Percentiles rank a stretch among this genome's conserved stretches.
These are phyloP conservation scores for Phortica variegata DNA, from an alignment of 1,140 invertebrate species.

Conservation along the genomic window DNA sequence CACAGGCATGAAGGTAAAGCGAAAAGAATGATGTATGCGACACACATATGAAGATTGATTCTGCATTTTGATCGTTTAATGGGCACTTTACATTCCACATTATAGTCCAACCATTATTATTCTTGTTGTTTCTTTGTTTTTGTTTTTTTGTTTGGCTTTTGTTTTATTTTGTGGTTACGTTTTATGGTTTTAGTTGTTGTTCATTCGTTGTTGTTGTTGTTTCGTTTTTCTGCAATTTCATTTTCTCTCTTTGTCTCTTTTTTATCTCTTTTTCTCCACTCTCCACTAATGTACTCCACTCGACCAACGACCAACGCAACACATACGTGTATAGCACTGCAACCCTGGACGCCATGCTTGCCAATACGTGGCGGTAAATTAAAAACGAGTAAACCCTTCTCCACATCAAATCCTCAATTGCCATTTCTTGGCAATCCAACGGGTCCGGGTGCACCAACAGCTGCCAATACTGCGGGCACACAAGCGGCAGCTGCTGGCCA, in stretches of 20 bases:
- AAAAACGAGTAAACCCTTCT: conserved; percentile 56
- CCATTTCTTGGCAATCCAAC: conserved; percentile 39
- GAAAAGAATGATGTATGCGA: too few relatives aligned
- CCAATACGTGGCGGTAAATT: conserved; percentile 56
- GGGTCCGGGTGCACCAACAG: conserved; percentile 11
- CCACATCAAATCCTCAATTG: conserved; percentile 56
- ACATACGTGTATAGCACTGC: conserved; percentile 42
- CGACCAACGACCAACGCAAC: conserved; percentile 10
- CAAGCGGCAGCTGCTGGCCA: conserved; percentile 17
- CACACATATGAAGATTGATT: too few relatives aligned
- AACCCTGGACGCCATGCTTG: conserved; percentile 56
- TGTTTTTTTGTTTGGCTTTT: conserved; percentile 7
- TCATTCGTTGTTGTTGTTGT: conserved; percentile 36
- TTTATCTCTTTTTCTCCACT: conserved; percentile 46
- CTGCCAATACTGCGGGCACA: conserved; percentile 6
- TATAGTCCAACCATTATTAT: background rate
- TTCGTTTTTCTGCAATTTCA: conserved; percentile 31
- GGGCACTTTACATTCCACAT: background rate
- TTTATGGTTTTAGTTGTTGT: conserved; percentile 4
- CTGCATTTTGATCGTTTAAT: too few relatives aligned
- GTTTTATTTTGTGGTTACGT: conserved; percentile 15
- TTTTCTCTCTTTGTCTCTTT: conserved; percentile 46
- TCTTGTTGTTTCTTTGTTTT: conserved; percentile 6
- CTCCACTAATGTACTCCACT: conserved; percentile 21
- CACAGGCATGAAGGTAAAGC: too few relatives aligned